These are phyloP conservation scores for Crotalus viridis DNA, from an alignment of 2,113 vertebrate species.

Conservation along the genomic window DNA sequence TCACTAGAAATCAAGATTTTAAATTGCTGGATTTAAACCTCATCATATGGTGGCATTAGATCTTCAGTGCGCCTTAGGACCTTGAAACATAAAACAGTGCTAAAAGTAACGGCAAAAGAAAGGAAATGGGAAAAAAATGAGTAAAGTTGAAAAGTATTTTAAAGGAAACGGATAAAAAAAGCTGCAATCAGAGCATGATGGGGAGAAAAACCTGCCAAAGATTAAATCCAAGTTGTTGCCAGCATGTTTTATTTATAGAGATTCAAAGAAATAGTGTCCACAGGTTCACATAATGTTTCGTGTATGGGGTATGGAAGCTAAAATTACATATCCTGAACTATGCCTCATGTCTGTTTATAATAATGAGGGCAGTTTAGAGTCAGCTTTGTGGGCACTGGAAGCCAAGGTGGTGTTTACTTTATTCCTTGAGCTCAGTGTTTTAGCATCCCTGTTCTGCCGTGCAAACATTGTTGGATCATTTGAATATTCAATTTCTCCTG, in stretches of 20 bases:
- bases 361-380: slow-evolving; percentile 38
- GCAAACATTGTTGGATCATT: slow-evolving; percentile 26
- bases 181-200: background rate
- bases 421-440: slow-evolving; percentile 25
- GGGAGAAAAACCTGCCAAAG: background rate
- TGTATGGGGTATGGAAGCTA: slow-evolving; percentile 27
- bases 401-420: slow-evolving; percentile 7
- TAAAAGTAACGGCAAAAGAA: background rate
- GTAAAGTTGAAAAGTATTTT: background rate
- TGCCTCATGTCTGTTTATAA: slow-evolving; percentile 35
- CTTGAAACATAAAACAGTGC: background rate
- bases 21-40: background rate
- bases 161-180: background rate
- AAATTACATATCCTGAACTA: slow-evolving; percentile 32
- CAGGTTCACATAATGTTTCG: slow-evolving; percentile 25
- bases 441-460: slow-evolving; percentile 15
- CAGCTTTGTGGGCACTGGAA: slow-evolving; percentile 26
- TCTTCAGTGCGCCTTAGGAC: background rate
- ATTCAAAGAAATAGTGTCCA: slow-evolving; percentile 30
- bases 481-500: slow-evolving; percentile 30
- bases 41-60: background rate
- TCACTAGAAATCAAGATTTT: background rate
- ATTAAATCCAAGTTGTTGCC: slow-evolving; percentile 16
- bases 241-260: slow-evolving; percentile 35
- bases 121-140: background rate